A percentile compares a stretch with the other conserved stretches of the same genome.
Conservation (phyloP, 2,888 invertebrate genomes). For the Euproctis similis region DNA sequence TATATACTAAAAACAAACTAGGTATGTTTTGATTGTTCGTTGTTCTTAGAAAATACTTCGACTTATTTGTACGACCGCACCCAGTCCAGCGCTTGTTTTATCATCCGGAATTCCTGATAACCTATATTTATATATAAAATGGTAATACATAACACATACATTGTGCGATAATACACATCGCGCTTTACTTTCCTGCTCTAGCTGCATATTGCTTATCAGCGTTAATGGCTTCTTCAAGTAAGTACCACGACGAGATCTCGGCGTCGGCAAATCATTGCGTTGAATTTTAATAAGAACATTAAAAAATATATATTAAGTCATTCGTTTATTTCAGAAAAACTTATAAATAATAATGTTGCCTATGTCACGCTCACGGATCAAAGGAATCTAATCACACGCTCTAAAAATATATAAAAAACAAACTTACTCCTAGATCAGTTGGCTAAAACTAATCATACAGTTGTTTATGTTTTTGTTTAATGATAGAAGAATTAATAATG, state of each 20-base stretch:
- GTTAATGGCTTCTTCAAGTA: conserved; percentile 24
- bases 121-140: conserved; percentile 65
- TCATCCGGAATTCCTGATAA: conserved; percentile 70
- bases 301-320: too few relatives aligned
- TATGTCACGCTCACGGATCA: too few relatives aligned
- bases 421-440: too few relatives aligned
- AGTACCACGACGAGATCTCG: conserved; percentile 15
- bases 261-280: conserved; percentile 14
- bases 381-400: too few relatives aligned
- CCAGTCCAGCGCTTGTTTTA: conserved; percentile 43
- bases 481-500: too few relatives aligned
- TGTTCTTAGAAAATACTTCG: conserved; percentile 27
- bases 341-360: too few relatives aligned
- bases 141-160: conserved; percentile 39
- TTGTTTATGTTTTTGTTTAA: too few relatives aligned
- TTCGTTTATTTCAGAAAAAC: too few relatives aligned
- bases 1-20: conserved; percentile 8
- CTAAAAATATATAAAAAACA: too few relatives aligned
- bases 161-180: conserved; percentile 55
- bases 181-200: conserved; percentile 53
- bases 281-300: conserved; percentile 4
- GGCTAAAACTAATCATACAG: too few relatives aligned
- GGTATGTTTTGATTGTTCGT: conserved; percentile 1
- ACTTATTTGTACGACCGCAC: conserved; percentile 30
- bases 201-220: conserved; percentile 38